phyloP scores from a whole-genome alignment of 2,113 vertebrate genomes.

The Hirundichthys speculiger region DNA sequence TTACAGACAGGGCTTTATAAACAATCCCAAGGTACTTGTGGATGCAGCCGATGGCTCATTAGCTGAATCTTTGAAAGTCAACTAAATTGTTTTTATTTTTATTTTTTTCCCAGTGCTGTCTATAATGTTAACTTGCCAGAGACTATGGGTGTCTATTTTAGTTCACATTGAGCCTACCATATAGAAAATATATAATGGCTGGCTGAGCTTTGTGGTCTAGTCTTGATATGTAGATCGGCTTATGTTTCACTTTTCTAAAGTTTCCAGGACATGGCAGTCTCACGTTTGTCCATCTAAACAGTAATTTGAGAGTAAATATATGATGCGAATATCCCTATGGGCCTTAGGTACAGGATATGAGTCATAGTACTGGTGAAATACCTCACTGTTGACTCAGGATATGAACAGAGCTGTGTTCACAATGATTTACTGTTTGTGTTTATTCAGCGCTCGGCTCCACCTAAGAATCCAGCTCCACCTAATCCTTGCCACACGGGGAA shows the following conservation, averaged over 20 bases:
- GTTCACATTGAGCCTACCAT: neutral
- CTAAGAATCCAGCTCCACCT: slow-evolving; percentile 2
- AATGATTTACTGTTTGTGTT: slow-evolving; percentile 31
- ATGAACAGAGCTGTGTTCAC: slow-evolving; percentile 51
- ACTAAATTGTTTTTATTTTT: slow-evolving; percentile 9
- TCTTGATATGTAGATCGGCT: neutral
- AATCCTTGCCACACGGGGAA: slow-evolving; percentile 26
- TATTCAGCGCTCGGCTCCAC: too few relatives aligned
- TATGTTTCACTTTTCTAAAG: neutral
- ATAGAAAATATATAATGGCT: slow-evolving; percentile 3
- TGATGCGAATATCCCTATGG: slow-evolving; percentile 24
- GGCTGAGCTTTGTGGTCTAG: neutral
- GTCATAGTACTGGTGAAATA: slow-evolving; percentile 34
- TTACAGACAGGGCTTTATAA: slow-evolving; percentile 20
- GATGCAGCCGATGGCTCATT: slow-evolving; percentile 59
- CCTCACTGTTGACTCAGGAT: slow-evolving; percentile 41
- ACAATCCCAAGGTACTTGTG: slow-evolving; percentile 42
- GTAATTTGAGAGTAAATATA: slow-evolving; percentile 29
- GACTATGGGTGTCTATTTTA: slow-evolving; percentile 38
- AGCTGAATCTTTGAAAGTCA: slow-evolving; percentile 46
- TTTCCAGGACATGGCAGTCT: neutral
- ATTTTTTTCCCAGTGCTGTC: slow-evolving; percentile 12
- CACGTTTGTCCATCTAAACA: slow-evolving; percentile 18
- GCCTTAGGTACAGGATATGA: slow-evolving; percentile 56
- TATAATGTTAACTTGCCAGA: slow-evolving; percentile 37